Evolutionary conservation across 2,888 invertebrate species (phyloP).

Genomic region (Dysmachus trigonus): DNA sequence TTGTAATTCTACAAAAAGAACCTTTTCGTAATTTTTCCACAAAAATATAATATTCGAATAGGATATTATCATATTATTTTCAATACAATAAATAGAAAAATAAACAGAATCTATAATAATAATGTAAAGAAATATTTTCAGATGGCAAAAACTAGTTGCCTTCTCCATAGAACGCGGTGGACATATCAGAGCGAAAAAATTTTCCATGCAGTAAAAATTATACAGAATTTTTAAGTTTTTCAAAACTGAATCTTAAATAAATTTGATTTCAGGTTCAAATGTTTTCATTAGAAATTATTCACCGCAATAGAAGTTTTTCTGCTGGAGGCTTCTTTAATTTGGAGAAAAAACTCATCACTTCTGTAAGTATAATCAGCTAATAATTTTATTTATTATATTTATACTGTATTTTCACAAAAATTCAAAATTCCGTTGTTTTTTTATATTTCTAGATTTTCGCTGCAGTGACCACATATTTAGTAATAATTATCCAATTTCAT

Average conservation of each 20-base stretch:
- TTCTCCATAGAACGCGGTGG: constrained; percentile 53
- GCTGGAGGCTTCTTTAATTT: constrained; percentile 57
- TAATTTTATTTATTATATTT: background rate
- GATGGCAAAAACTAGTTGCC: constrained; percentile 54
- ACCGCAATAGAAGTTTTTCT: constrained; percentile 54
- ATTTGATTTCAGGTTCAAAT: constrained; percentile 53
- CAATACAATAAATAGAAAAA: background rate
- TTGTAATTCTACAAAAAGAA: too few species aligned
- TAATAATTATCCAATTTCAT: constrained; percentile 10
- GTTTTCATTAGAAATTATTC: constrained; percentile 56
- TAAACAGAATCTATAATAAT: background rate
- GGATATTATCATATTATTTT: too few species aligned
- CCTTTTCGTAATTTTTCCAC: too few species aligned
- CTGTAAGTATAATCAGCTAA: constrained; percentile 49
- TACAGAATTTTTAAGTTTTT: background rate
- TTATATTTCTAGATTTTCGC: constrained; percentile 1
- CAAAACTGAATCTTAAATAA: background rate
- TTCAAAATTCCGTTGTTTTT: background rate
- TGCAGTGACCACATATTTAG: constrained; percentile 2
- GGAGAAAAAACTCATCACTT: constrained; percentile 56
- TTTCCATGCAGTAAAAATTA: constrained; percentile 49
- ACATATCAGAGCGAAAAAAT: constrained; percentile 48
- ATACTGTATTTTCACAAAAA: too few species aligned
- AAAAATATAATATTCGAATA: too few species aligned
- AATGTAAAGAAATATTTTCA: constrained; percentile 40